phyloP scores from a whole-genome alignment of 2,888 invertebrate genomes.

The Pandemis corylana region DNA sequence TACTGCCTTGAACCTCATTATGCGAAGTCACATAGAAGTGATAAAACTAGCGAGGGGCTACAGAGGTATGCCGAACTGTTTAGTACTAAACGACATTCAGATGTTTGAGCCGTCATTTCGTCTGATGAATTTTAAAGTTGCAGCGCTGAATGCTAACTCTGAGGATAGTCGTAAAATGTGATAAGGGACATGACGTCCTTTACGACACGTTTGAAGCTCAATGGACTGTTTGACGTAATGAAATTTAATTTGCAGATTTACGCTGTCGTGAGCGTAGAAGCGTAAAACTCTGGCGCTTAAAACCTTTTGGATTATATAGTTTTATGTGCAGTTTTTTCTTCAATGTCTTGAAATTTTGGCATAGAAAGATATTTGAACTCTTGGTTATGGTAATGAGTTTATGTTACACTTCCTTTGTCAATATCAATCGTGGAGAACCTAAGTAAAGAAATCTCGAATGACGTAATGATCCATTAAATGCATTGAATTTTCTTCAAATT shows the following conservation, averaged over 20 bases:
- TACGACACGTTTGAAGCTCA: background rate
- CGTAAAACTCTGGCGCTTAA: background rate
- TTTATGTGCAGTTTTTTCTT: background rate
- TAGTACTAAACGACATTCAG: slow-evolving; percentile 34
- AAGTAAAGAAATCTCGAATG: too few species aligned
- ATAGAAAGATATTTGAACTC: too few species aligned
- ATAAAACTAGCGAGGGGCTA: slow-evolving; percentile 39
- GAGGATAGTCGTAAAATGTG: slow-evolving; percentile 23
- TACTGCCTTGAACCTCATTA: slow-evolving; percentile 30
- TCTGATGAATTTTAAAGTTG: slow-evolving; percentile 40
- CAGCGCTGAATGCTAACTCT: slow-evolving; percentile 31
- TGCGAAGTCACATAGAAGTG: slow-evolving; percentile 39
- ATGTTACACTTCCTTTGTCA: too few species aligned
- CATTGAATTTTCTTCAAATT: background rate
- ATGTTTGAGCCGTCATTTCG: slow-evolving; percentile 40
- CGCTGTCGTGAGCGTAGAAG: background rate
- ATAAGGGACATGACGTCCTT: slow-evolving; percentile 1
- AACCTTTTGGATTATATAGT: background rate
- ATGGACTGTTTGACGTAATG: background rate
- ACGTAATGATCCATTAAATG: background rate
- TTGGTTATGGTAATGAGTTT: too few species aligned
- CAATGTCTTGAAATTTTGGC: too few species aligned
- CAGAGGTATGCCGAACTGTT: slow-evolving; percentile 36
- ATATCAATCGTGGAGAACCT: too few species aligned
- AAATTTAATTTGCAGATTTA: slow-evolving; percentile 5